These are phyloP conservation scores for Pseudomyrmex sp. DNA, from an alignment of 1,140 invertebrate species.

Conservation along the genomic window DNA sequence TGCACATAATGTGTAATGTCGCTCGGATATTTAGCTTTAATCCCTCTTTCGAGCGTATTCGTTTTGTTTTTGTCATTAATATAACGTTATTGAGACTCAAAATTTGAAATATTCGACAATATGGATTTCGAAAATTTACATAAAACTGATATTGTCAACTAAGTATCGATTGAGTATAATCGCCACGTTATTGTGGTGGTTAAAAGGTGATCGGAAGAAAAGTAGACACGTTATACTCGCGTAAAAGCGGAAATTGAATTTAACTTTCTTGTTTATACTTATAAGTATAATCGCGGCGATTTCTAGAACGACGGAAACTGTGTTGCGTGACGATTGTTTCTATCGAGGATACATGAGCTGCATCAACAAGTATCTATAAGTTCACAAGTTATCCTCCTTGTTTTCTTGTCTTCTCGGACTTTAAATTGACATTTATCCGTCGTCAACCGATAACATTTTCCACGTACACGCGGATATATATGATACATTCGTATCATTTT, in stretches of 20 bases:
- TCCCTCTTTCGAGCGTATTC: not conserved
- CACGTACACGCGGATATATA: not conserved
- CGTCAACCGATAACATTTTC: conserved; percentile 12
- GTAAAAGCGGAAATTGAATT: conserved; percentile 11
- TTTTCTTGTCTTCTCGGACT: conserved; percentile 15
- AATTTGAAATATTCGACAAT: not conserved
- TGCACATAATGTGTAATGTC: not conserved
- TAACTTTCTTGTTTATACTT: conserved; percentile 19
- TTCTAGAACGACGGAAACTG: not conserved
- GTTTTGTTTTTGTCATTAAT: not conserved
- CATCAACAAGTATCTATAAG: not conserved
- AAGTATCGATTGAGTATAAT: not conserved
- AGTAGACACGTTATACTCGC: too few species aligned
- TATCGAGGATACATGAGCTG: not conserved
- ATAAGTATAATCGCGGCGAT: conserved; percentile 9
- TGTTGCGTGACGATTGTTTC: conserved; percentile 14
- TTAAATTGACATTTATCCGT: conserved; percentile 57
- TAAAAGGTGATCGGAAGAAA: too few species aligned
- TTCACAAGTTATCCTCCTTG: not conserved
- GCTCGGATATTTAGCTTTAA: not conserved
- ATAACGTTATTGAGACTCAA: not conserved
- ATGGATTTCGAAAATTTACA: too few species aligned
- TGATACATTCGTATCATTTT: conserved; percentile 32
- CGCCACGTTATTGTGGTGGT: not conserved
- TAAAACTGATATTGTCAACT: not conserved